Evolutionary conservation across 1,140 invertebrate genomes (phyloP), one percentile per base, ranked within the genome.

Genomic region (Caenorhabditis tropicalis): DNA sequence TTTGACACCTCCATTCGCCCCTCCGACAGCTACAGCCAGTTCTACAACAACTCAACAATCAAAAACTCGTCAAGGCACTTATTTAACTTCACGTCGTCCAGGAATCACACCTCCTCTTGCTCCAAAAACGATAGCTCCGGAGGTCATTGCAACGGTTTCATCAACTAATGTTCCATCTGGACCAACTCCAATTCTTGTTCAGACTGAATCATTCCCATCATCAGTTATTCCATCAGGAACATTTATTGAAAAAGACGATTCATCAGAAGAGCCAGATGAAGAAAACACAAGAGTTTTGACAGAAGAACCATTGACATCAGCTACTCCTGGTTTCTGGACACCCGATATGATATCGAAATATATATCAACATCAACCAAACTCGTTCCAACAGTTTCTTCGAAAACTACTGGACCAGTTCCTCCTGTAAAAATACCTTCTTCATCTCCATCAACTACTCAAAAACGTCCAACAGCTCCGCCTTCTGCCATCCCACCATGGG

Each of bases 281-380:
- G 58, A 65, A 19, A 33, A 65, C n/a, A 33, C 31, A 33, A 65
- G 58, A 33, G 24, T 65, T 33, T 9, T 65, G 4, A 15, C 58
- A 15, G 58, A 65, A n/a, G 58, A 36, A n/a, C 15, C 58, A 65
- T 7, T 65, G 16, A 7, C 58, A n/a, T 36, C 58, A 0, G 58
- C 29, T 1, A 33, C 58, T n/a, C 2, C 58, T 1, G 29, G 58
- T 19, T 65, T 65, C 2, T 65, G 58, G 58, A 65, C 58, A 16
- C 58, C 58, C n/a, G 58, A 65, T 33, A 74, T 43, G 65, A 74
- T 74, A 6, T 43, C 65, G 0, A 74, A 74, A n/a, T 43, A 65
- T 19, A 65, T 65, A 33, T 65, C 58, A 19, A 33, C 58, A 33
- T 1, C 7, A 56, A 6, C 19, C n/a, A 56, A 27, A 56, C n/a